Percentiles rank a stretch among this genome's conserved stretches.
These are phyloP conservation scores for Passer montanus DNA, from an alignment of 2,113 vertebrate genomes.

Conservation along the genomic window DNA sequence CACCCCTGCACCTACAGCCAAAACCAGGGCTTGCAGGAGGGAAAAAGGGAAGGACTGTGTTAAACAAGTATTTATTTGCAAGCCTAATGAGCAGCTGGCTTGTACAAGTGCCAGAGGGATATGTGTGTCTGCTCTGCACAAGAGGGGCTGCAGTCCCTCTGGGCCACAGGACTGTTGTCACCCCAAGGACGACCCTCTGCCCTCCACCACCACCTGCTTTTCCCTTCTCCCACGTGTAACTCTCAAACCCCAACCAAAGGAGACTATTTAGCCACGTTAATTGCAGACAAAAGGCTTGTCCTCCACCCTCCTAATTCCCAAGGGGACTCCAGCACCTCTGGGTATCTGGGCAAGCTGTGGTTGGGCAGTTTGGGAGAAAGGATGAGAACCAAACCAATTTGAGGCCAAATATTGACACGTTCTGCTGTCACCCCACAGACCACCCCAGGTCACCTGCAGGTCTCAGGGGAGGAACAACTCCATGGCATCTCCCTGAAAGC, in stretches of 20 bases:
- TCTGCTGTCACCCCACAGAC: background rate
- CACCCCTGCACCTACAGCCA: background rate
- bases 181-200: background rate
- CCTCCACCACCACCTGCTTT: background rate
- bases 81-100: background rate
- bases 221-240: background rate
- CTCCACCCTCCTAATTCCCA: background rate
- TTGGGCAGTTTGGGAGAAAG: background rate
- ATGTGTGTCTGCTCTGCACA: background rate
- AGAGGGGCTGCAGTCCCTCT: background rate
- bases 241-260: background rate
- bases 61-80: background rate
- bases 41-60: background rate
- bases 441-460: background rate
- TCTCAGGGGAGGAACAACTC: background rate
- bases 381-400: background rate
- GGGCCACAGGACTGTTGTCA: background rate
- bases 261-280: background rate
- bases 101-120: background rate
- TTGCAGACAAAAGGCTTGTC: background rate
- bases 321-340: background rate
- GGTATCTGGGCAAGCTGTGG: rapidly evolving
- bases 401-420: rapidly evolving
- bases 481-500: background rate
- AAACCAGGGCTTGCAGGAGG: background rate